Base-by-base conservation (phyloP, 2,797 vertebrate species). In the Philypnodon macrostomus region DNA sequence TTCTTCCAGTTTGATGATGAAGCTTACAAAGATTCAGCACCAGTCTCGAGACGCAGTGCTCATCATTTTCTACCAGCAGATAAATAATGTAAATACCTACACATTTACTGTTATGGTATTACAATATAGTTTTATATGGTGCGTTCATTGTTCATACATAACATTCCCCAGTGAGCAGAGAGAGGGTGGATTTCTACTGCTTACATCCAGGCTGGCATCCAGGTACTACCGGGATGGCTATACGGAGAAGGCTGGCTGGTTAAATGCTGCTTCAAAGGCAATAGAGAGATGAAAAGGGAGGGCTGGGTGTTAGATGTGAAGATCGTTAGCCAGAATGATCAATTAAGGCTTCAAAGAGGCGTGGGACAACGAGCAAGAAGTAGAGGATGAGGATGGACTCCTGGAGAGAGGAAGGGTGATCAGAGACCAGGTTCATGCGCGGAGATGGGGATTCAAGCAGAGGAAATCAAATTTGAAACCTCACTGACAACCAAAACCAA, bases 221-320 rank as follows among this genome's bases (percentile, higher is more conserved):
- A n/a, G n/a, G n/a, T n/a, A n/a, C n/a, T n/a, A n/a, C n/a, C n/a
- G n/a, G n/a, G n/a, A n/a, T n/a, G n/a, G n/a, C n/a, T n/a, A n/a
- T n/a, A n/a, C n/a, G n/a, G n/a, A n/a, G n/a, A n/a, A n/a, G n/a
- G n/a, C n/a, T n/a, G n/a, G n/a, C n/a, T n/a, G 6, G 21, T 3
- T 23, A 23, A 23, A 23, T 23, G 66, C 17, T 45, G 48, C 73
- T 79, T 83, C 80, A 82, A 85, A 83, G 71, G 61, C 55, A 74
- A 73, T 21, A 40, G 55, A 26, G 42, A 53, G 68, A 70, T 46
- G 42, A 59, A 53, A 46, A 35, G 47, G 46, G 36, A 51, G 45
- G 31, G 49, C 35, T 59, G 24, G 24, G 45, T 36, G 47, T 65
- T 48, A 61, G 58, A 77, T 52, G 58, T 24, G 33, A 15, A 68